phyloP scores from a whole-genome alignment of 2,888 invertebrate genomes.

The Lasioglossum figueresi region DNA sequence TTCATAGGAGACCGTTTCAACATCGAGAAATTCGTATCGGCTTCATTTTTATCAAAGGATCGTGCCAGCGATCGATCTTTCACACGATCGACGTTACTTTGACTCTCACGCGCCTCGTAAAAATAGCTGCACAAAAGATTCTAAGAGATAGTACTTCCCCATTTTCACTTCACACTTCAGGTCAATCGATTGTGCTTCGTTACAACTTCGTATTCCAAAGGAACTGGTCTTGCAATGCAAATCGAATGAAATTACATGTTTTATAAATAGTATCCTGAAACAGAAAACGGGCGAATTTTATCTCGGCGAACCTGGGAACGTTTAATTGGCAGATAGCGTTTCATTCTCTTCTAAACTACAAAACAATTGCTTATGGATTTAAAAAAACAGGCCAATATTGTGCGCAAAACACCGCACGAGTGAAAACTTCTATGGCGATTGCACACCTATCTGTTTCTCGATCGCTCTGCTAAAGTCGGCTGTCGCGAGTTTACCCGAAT shows the following conservation, averaged over 20 bases:
- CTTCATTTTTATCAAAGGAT: constrained; percentile 27
- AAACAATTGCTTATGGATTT: too few species aligned
- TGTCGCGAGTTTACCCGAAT: too few species aligned
- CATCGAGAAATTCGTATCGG: constrained; percentile 65
- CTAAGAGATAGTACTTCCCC: background rate
- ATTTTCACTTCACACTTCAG: background rate
- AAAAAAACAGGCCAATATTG: too few species aligned
- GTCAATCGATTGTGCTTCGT: background rate
- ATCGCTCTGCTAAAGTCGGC: too few species aligned
- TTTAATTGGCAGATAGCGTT: background rate
- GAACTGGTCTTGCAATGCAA: background rate
- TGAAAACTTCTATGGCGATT: too few species aligned
- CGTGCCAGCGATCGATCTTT: background rate
- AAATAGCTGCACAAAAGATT: background rate
- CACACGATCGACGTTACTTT: background rate
- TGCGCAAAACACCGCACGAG: too few species aligned
- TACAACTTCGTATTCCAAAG: background rate
- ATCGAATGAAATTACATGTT: background rate
- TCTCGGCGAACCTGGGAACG: background rate
- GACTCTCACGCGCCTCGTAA: background rate
- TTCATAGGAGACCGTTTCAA: constrained; percentile 63
- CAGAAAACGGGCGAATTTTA: background rate
- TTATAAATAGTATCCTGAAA: background rate
- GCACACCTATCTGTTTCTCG: too few species aligned
- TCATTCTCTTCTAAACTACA: background rate